Evolutionary conservation across 2,113 vertebrate species (phyloP).

Genomic region (Alaudala cheleensis): DNA sequence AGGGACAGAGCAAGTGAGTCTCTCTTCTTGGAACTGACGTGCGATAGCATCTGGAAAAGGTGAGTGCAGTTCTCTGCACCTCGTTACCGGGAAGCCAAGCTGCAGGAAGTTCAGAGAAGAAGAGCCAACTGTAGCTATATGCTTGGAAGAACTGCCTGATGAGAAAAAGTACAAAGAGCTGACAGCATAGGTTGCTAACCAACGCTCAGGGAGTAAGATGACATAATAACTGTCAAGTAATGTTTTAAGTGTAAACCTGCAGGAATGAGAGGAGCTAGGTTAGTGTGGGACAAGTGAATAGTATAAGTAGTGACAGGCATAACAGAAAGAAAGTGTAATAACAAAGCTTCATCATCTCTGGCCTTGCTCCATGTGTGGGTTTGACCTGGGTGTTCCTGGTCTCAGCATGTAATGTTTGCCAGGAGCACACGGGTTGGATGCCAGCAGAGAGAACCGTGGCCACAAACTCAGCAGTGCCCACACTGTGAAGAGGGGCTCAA

Average conservation of each 20-base stretch:
- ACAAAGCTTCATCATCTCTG: not conserved
- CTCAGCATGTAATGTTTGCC: accelerated
- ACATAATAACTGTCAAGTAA: not conserved
- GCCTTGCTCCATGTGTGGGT: not conserved
- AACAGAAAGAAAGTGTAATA: not conserved
- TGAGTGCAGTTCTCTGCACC: not conserved
- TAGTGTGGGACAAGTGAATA: not conserved
- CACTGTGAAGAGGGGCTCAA: not conserved
- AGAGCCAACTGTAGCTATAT: not conserved
- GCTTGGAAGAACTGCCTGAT: conserved; percentile 13
- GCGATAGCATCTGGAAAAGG: conserved; percentile 34
- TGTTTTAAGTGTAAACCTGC: not conserved
- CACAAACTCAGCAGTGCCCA: not conserved
- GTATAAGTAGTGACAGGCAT: not conserved
- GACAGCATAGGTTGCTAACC: not conserved
- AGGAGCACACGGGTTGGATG: not conserved
- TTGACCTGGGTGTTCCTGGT: not conserved
- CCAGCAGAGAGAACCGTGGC: not conserved
- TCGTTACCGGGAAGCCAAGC: conserved; percentile 29
- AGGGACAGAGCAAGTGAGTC: not conserved
- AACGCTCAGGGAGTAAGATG: not conserved
- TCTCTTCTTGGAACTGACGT: conserved; percentile 19
- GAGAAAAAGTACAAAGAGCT: not conserved
- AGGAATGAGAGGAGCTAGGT: not conserved
- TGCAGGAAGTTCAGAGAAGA: conserved; percentile 56